A percentile compares a stretch with the other conserved stretches of the same genome.
Evolutionary conservation across 2,113 vertebrate genomes (phyloP).

Genomic region (Acanthisitta chloris): DNA sequence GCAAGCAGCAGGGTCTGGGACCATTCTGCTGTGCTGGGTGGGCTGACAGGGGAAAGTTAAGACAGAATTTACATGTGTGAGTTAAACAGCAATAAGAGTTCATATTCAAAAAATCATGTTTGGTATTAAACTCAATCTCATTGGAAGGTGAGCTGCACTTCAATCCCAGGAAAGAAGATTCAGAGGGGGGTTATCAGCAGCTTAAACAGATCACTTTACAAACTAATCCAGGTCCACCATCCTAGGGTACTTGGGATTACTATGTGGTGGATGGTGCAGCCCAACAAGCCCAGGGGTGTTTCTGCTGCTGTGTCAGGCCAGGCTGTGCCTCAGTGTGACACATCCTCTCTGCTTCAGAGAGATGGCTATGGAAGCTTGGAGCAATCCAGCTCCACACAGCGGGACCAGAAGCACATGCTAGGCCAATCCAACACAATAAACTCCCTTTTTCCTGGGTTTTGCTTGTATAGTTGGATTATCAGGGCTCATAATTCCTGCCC

Average conservation of each 20-base stretch:
- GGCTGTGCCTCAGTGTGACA: fast-evolving
- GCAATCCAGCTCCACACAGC: fast-evolving
- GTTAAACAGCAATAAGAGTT: background rate
- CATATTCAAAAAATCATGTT: fast-evolving
- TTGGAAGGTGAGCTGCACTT: background rate
- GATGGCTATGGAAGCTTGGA: background rate
- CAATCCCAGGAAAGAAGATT: background rate
- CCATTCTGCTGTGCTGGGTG: background rate
- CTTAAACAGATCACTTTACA: background rate
- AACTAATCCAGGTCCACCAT: background rate
- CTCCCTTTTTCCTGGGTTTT: background rate
- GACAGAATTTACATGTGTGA: background rate
- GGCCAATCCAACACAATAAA: background rate
- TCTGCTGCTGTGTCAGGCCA: background rate
- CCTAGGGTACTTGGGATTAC: background rate
- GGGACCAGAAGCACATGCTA: fast-evolving
- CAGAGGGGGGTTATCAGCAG: background rate
- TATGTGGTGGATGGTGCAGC: background rate
- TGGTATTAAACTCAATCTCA: background rate
- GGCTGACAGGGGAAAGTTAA: background rate
- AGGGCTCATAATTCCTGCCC: background rate
- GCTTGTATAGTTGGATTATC: background rate
- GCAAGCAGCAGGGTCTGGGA: background rate
- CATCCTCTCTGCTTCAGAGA: background rate
- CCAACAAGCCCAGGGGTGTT: fast-evolving